Base-by-base conservation (phyloP, 2,888 invertebrate genomes). In the Drosophila infuscata region DNA sequence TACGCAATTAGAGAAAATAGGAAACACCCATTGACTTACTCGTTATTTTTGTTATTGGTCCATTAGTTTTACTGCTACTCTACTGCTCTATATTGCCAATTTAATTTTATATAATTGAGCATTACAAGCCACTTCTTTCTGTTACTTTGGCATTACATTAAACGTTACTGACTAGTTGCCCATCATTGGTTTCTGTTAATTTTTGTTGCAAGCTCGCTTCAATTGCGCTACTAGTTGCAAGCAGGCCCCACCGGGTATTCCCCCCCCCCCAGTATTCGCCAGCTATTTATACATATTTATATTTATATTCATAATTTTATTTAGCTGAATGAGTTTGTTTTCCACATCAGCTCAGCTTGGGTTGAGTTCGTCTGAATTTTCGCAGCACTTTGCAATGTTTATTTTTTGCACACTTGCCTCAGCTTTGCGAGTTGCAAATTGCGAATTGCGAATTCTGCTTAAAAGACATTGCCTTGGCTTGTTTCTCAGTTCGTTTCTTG, bases 331-430 rank as follows among this genome's bases (percentile, higher is more conserved):
- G 58, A 59, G 61, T 62, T 74, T 74, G 64, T 59, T 62, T 79
- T 65, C 61, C 54, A 46, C 30, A 57, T 56, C 35, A 8, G 7
- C 33, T 29, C 3, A 11, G 30, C 51, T 32, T 38, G 25, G 30
- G 53, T 20, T n/a, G 4, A 38, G 38, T 74, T 63, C 61, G 30
- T 60, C 63, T 57, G 72, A 76, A 77, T 67, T 80, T 80, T 80
- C 81, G 65, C 76, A 79, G 62, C 68, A 52, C 81, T 72, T 68
- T 79, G 78, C 53, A 63, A 78, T 78, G 71, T 79, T 80, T 79
- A 43, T 72, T 69, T 79, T 57, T 79, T 57, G 64, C 78, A 78
- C 68, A 61, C 64, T 58, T 67, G 71, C 59, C 76, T 71, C 71
- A 76, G 60, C 72, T 57, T 65, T 80, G 76, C 76, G 72, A 79